Evolutionary conservation across 1,140 invertebrate genomes (phyloP), one percentile per base, ranked within the genome.

Genomic region (Drosophila malerkotliana): DNA sequence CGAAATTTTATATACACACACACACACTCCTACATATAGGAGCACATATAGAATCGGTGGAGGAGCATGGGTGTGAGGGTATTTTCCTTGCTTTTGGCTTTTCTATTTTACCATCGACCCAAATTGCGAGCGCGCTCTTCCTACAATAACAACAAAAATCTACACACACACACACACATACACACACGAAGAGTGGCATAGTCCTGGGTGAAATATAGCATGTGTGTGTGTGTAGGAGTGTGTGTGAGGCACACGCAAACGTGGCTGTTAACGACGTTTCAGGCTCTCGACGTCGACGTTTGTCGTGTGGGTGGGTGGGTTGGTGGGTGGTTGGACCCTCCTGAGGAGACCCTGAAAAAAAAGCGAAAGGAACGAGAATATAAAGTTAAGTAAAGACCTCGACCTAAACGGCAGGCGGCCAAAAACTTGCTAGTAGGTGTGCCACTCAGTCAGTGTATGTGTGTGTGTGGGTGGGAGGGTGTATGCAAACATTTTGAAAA

Each of bases 71-170:
- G 58, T 59, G 66, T 76, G 41, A 59, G 48, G 60, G 72, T 49
- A 53, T 77, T 74, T 60, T 79, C 83, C 75, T 79, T 78, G 78
- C 79, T 88, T 87, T 88, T 87, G 79, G 83, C 83, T 87, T 87
- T 87, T 87, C 83, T 88, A 87, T 87, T 87, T 87, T 87, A 79
- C 84, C 83, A 88, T 88, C 83, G 83, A 87, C 83, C 83, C 83
- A 87, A 87, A 88, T 87, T 88, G 84, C 84, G 79, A 77, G 74
- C 82, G 69, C 71, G 48, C 77, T 69, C 64, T 69, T 28, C 44
- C 49, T 68, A 68, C 77, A 77, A 69, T 71, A 82, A 82, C 60
- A 85, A 85, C 74, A 85, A 77, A 75, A 77, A 84, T 66, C 79
- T n/a, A n/a, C 49, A 56, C 53, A 55, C 39, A 54, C 34, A 60